Evolutionary conservation across 2,797 vertebrate species (phyloP).

Genomic region (Gymnocypris eckloni): DNA sequence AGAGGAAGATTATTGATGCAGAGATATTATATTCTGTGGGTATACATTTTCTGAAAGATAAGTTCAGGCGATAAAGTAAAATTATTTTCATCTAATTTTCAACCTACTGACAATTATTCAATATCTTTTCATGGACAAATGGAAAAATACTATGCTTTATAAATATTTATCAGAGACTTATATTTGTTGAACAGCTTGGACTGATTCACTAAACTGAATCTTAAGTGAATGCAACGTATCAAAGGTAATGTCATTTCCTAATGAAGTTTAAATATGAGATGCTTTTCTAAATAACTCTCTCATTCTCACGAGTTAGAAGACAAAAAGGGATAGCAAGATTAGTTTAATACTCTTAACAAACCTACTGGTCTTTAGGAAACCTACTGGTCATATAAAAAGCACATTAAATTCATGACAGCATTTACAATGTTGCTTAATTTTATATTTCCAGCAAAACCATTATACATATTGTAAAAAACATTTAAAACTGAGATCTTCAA

Average conservation of each 20-base stretch:
- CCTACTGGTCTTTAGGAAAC: neutral
- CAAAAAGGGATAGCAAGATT: neutral
- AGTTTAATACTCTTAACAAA: neutral
- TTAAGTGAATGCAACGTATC: neutral
- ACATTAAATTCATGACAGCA: neutral
- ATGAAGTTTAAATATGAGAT: neutral
- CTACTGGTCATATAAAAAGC: neutral
- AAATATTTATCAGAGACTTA: neutral
- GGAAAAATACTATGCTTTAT: neutral
- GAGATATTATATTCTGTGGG: neutral
- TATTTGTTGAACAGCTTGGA: neutral
- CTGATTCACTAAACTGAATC: neutral
- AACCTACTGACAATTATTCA: neutral
- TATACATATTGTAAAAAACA: neutral
- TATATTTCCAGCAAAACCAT: neutral
- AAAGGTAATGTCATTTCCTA: neutral
- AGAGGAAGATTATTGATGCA: neutral
- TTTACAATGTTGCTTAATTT: neutral
- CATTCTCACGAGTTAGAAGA: neutral
- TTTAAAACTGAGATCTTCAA: neutral
- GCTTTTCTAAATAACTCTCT: neutral
- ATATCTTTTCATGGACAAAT: neutral
- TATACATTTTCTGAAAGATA: neutral
- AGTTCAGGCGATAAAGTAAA: neutral
- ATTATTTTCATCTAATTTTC: neutral